Evolutionary conservation across 2,113 vertebrate species (phyloP).

Genomic region (Gymnocephalus cernua): DNA sequence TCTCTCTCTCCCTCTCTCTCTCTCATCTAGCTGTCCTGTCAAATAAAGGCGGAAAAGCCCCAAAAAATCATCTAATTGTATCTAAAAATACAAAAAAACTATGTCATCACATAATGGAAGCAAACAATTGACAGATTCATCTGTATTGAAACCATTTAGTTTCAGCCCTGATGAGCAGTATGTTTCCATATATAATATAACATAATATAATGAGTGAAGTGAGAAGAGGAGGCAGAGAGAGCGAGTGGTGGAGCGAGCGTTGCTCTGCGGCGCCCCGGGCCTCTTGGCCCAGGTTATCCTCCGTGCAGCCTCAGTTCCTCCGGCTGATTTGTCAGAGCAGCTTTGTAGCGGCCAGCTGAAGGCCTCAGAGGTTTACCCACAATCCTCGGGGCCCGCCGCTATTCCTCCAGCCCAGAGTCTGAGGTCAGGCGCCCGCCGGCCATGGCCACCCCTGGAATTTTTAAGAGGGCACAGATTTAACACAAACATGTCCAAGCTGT

Average conservation of each 20-base stretch:
- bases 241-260: slow-evolving; percentile 11
- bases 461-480: slow-evolving; percentile 39
- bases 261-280: slow-evolving; percentile 55
- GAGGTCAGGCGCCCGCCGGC: slow-evolving; percentile 70
- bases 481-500: slow-evolving; percentile 38
- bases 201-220: neutral
- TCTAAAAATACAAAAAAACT: no score
- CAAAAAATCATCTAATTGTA: no score
- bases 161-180: neutral
- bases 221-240: neutral
- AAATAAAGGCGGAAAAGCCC: no score
- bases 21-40: no score
- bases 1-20: no score
- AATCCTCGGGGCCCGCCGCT: slow-evolving; percentile 45
- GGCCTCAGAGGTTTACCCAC: slow-evolving; percentile 63
- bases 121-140: neutral
- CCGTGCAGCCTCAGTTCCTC: slow-evolving; percentile 37
- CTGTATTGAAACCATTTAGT: neutral
- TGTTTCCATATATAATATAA: neutral
- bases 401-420: slow-evolving; percentile 50
- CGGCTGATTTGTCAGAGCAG: slow-evolving; percentile 53
- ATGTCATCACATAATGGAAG: neutral
- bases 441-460: slow-evolving; percentile 46
- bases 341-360: slow-evolving; percentile 55
- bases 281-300: slow-evolving; percentile 46